Evolutionary conservation across 2,797 vertebrate species (phyloP).

Genomic region (Anguilla obscura): DNA sequence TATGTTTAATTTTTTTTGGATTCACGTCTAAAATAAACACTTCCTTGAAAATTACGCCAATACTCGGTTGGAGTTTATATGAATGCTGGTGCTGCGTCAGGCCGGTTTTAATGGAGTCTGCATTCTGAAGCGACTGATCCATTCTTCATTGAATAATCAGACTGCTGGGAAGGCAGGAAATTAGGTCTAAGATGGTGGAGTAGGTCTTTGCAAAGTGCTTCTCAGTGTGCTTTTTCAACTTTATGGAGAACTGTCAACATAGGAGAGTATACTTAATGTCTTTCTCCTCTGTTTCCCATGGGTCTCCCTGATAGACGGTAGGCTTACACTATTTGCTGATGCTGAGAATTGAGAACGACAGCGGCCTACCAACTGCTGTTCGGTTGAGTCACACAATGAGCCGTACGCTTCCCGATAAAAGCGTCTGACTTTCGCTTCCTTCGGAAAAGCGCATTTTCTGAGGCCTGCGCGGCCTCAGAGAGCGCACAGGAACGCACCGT

Average conservation of each 20-base stretch:
- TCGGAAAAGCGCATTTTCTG: neutral
- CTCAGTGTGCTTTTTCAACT: conserved; percentile 3
- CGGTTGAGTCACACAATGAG: neutral
- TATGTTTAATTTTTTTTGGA: neutral
- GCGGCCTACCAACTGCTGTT: neutral
- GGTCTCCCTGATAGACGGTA: neutral
- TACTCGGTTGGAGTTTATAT: neutral
- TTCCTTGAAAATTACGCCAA: neutral
- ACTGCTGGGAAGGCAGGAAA: neutral
- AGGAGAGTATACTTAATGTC: neutral
- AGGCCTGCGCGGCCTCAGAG: neutral
- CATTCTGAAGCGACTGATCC: neutral
- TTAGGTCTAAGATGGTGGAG: neutral
- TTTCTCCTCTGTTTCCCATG: neutral
- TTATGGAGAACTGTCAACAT: neutral
- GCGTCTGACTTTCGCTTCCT: neutral
- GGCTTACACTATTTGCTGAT: neutral
- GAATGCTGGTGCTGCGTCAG: conserved; percentile 7
- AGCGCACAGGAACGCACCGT: no score
- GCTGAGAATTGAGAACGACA: neutral
- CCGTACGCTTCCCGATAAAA: neutral
- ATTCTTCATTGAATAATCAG: neutral
- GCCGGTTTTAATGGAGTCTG: neutral
- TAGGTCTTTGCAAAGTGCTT: neutral
- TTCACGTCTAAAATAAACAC: neutral